A percentile compares a stretch with the other conserved stretches of the same genome.
These are phyloP conservation scores for Rhagologus leucostigma DNA, from an alignment of 2,113 vertebrate species.

Conservation along the genomic window DNA sequence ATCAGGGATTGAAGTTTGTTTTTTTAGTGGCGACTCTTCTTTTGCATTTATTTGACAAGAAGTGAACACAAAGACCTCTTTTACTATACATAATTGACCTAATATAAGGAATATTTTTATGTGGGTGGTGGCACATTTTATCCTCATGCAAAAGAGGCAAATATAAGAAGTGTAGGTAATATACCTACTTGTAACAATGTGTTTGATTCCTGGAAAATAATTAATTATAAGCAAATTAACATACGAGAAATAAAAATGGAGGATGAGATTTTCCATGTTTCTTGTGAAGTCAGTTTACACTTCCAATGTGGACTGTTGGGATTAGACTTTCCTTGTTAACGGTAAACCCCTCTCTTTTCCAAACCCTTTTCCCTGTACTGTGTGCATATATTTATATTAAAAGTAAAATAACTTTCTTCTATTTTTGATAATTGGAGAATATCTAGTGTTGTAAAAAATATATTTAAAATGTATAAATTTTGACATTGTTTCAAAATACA, in stretches of 20 bases:
- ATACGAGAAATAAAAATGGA: background rate
- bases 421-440: background rate
- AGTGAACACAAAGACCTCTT: background rate
- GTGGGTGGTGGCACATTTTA: background rate
- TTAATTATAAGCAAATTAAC: background rate
- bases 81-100: background rate
- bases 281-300: background rate
- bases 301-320: background rate
- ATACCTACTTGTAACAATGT: background rate
- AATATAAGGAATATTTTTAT: background rate
- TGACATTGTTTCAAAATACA: background rate
- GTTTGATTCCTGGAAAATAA: background rate
- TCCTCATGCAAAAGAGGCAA: background rate
- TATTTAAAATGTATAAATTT: background rate
- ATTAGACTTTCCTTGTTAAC: background rate
- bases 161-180: background rate
- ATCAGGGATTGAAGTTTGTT: background rate
- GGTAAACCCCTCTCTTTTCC: background rate
- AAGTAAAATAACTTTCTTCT: background rate
- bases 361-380: background rate
- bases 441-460: background rate
- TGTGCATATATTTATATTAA: background rate
- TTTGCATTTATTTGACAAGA: background rate
- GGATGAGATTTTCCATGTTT: background rate
- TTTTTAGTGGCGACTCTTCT: background rate